Base-by-base conservation (phyloP, 1,140 invertebrate genomes). In the Drosophila lacteicornis region DNA sequence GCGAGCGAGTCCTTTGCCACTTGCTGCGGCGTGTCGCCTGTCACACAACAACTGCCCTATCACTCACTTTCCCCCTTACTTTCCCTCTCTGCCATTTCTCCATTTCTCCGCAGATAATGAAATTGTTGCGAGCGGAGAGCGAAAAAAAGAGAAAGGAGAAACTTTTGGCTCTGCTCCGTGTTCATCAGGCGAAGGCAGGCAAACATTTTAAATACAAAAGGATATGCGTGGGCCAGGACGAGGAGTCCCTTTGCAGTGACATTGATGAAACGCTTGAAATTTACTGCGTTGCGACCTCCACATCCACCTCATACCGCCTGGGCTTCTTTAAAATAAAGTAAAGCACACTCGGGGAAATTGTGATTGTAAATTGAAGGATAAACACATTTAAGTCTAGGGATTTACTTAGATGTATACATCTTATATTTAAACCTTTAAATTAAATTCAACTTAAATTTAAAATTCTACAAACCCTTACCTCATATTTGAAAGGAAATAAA, bases 151-250 rank as follows among this genome's bases (percentile, higher is more conserved):
- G 13, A 7, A 4, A 22, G 13, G 36, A 67, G 61, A 83, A 85
- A 87, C 86, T 74, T 87, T 86, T 80, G 62, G 70, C 69, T 57
- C 43, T 45, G 68, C 69, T 59, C 65, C 58, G 63, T 82, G 76
- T 84, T 83, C 81, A 84, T 84, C 81, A 84, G 56, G 73, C 83
- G 71, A 83, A 71, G 69, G 69, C 69, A 73, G 77, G 84, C 84
- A 83, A 87, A 87, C 84, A 87, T 88, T 87, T 87, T 87, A 87
- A 87, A 87, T 88, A 87, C 84, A 90, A 87, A 90, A 87, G 84
- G 80, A 87, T 88, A 90, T 87, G 84, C 85, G 84, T 87, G 84
- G 84, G 85, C 67, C 77, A 80, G 80, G 60, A 71, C 82, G 46
- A 60, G 43, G 74, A 69, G 56, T 82, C 73, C 73, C 67, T 62